Evolutionary conservation across 1,140 invertebrate genomes (phyloP).

Genomic region (Atopsyche davidsoni): DNA sequence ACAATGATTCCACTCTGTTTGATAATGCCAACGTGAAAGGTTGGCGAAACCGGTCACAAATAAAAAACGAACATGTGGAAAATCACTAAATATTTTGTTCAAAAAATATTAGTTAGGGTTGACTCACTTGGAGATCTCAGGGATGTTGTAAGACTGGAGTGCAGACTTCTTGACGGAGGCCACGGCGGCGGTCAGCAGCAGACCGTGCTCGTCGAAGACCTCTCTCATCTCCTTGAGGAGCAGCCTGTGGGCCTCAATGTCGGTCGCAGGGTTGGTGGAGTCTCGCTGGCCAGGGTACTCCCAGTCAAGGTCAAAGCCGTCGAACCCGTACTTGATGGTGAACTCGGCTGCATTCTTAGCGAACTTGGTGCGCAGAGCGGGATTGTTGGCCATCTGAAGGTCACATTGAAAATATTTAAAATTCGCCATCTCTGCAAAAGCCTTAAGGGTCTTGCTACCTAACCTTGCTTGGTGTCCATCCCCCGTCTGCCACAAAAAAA

Average conservation of each 20-base stretch:
- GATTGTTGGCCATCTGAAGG: constrained; percentile 46
- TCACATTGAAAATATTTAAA: too few relatives aligned
- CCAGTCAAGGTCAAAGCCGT: constrained; percentile 78
- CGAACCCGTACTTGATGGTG: constrained; percentile 58
- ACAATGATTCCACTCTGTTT: too few relatives aligned
- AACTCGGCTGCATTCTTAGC: constrained; percentile 54
- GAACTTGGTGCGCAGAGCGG: constrained; percentile 50
- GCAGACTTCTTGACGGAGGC: constrained; percentile 49
- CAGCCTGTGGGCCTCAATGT: constrained; percentile 45
- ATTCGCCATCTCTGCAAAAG: too few relatives aligned
- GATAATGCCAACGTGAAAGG: too few relatives aligned
- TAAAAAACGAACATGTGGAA: too few relatives aligned
- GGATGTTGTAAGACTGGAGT: constrained; percentile 54
- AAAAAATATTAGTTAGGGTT: too few relatives aligned
- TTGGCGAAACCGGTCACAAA: too few relatives aligned
- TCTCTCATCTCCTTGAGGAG: constrained; percentile 53
- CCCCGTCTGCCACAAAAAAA: too few relatives aligned
- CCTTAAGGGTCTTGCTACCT: too few relatives aligned
- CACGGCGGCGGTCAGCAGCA: constrained; percentile 57
- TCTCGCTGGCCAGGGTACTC: constrained; percentile 69
- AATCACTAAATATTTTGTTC: too few relatives aligned
- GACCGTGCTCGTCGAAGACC: constrained; percentile 48
- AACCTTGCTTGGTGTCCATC: too few relatives aligned
- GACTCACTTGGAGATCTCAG: constrained; percentile 38
- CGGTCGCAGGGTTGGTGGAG: constrained; percentile 46